phyloP scores from a whole-genome alignment of 2,888 invertebrate genomes.

The Agapostemon virescens region DNA sequence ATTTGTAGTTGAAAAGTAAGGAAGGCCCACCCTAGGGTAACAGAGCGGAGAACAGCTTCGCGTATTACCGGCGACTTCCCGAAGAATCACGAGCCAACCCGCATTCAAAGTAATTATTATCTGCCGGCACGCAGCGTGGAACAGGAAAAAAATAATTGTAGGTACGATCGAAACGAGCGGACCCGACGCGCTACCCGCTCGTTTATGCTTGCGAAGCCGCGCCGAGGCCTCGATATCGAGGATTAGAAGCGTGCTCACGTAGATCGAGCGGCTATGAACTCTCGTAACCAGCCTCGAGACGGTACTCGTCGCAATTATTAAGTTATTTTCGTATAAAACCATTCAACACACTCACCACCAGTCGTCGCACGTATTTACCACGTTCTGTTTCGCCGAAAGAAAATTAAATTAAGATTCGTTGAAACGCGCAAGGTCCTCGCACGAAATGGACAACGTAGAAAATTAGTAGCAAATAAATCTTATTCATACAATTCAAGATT shows the following conservation, averaged over 20 bases:
- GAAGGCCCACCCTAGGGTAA: not conserved
- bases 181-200: conserved; percentile 15
- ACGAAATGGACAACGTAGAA: not conserved
- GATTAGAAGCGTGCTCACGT: conserved; percentile 24
- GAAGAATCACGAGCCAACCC: conserved; percentile 52
- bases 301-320: not conserved
- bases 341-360: not conserved
- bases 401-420: not conserved
- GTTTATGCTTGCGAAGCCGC: conserved; percentile 14
- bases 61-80: conserved; percentile 42
- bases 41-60: conserved; percentile 3
- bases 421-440: not conserved
- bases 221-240: conserved; percentile 19
- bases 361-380: not conserved
- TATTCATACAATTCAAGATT: not conserved
- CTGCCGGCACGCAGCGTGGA: conserved; percentile 47
- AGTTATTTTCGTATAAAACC: not conserved
- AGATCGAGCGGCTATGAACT: not conserved
- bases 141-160: conserved; percentile 43
- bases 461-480: not conserved
- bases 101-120: conserved; percentile 57
- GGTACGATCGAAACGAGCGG: conserved; percentile 39
- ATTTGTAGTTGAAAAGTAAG: not conserved
- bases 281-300: not conserved
- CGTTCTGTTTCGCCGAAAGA: too few relatives aligned